These are phyloP conservation scores for Crotalus helleri DNA, from an alignment of 2,113 vertebrate species.

Conservation along the genomic window DNA sequence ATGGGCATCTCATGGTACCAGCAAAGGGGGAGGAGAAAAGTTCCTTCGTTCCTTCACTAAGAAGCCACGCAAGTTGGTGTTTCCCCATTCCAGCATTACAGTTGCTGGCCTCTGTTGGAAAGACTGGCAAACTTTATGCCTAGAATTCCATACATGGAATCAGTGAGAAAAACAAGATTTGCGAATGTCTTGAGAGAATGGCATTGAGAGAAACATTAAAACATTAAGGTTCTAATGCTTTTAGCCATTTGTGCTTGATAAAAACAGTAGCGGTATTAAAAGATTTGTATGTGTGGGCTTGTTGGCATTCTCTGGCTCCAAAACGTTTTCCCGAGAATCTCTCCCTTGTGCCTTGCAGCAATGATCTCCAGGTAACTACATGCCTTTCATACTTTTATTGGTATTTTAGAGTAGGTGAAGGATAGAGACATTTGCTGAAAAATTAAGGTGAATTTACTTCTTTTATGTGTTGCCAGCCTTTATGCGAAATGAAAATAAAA, in stretches of 20 bases:
- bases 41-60: neutral
- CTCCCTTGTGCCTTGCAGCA: neutral
- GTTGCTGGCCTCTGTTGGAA: neutral
- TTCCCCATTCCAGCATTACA: neutral
- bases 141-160: neutral
- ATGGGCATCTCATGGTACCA: neutral
- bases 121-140: neutral
- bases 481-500: constrained; percentile 5
- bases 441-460: neutral
- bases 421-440: neutral
- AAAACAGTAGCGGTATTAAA: neutral
- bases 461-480: neutral
- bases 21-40: neutral
- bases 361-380: neutral
- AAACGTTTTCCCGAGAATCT: neutral
- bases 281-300: neutral
- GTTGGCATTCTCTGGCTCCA: neutral
- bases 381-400: constrained; percentile 18
- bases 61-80: neutral
- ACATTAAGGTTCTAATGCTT: neutral
- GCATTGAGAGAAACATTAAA: neutral
- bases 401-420: constrained; percentile 27
- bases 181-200: neutral
- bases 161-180: neutral
- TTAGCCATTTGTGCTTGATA: neutral